Base-by-base conservation (phyloP, 2,797 vertebrate species). In the Chrosomus eos region DNA sequence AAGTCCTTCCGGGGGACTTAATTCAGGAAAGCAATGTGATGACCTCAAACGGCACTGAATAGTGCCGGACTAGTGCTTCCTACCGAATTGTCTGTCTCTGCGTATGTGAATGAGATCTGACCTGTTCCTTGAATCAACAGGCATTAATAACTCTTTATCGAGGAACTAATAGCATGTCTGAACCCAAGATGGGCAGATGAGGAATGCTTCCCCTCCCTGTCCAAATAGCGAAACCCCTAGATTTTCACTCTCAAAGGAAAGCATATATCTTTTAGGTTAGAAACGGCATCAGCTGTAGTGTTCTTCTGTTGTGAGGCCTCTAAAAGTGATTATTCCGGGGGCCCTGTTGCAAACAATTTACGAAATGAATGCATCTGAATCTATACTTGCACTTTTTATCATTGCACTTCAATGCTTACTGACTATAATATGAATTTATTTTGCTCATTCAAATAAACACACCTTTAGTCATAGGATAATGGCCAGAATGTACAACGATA, bases 341-440 rank as follows among this genome's bases (percentile, higher is more conserved):
- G 92, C 81, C 53, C 92, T 55, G 58, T 88, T 94, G 92, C 92
- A 92, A 94, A 95, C 89, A 93, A 93, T 92, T 92, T 92, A 93
- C 89, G 83, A 94, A 94, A 92, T 91, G 90, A 95, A 95, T 95
- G 95, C 94, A 93, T 95, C 92, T 82, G 91, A 94, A 94, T 92
- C 93, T 95, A 93, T 94, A 94, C 93, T 95, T 95, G 94, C 94
- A 95, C 95, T 95, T 94, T 94, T 94, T 94, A 94, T 91, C 91
- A 94, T 94, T 95, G 94, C 94, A 95, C 93, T 95, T 95, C 94
- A 93, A 93, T 91, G 91, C 94, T 94, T 94, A 93, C 93, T 92
- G 93, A 94, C 88, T 94, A 93, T 93, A 91, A 93, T 93, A 94
- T 91, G 88, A 92, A 93, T 92, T 95, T 94, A 87, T 79, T 90